A percentile compares a stretch with the other conserved stretches of the same genome.
Evolutionary conservation across 2,797 vertebrate species (phyloP).

Genomic region (Lithobates pipiens): DNA sequence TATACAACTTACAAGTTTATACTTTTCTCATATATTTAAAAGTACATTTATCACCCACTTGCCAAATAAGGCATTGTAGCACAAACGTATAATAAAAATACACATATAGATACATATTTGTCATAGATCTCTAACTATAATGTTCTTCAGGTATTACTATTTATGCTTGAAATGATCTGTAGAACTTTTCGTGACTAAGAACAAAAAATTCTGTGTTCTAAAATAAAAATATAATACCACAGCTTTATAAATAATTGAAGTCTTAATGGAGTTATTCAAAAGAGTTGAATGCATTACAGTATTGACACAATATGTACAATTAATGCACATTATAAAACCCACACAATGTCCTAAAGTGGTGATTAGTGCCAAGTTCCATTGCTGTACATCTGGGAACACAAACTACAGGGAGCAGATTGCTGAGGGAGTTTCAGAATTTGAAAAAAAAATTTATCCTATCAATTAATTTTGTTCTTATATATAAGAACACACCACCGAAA

Average conservation of each 20-base stretch:
- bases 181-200: no score
- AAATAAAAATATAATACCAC: background rate
- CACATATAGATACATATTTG: no score
- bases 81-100: no score
- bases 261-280: slow-evolving; percentile 10
- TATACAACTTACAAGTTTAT: no score
- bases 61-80: no score
- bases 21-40: no score
- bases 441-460: background rate
- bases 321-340: slow-evolving; percentile 45
- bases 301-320: slow-evolving; percentile 55
- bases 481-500: background rate
- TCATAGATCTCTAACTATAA: no score
- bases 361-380: slow-evolving; percentile 50
- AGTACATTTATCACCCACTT: no score
- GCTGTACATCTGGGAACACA: slow-evolving; percentile 46
- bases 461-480: background rate
- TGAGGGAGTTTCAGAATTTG: background rate
- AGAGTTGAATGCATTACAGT: slow-evolving; percentile 40
- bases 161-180: no score
- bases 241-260: slow-evolving; percentile 23
- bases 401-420: slow-evolving; percentile 46
- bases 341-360: slow-evolving; percentile 45
- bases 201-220: no score
- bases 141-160: no score